Conservation (phyloP, 2,113 vertebrate species). For the Gymnobelideus leadbeateri region DNA sequence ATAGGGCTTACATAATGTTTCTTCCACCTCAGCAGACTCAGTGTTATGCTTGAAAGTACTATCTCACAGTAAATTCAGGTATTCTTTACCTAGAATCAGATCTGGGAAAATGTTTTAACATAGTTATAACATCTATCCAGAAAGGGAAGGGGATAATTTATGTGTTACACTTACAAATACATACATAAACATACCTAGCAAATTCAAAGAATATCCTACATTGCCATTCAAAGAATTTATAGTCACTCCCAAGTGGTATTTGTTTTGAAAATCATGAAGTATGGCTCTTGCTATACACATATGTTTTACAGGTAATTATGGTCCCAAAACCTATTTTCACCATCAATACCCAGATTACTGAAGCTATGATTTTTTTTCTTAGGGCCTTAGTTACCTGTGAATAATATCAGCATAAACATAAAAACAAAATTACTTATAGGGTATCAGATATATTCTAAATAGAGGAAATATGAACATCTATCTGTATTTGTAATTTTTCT, state of each 20-base stretch:
- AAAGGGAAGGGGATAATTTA: not conserved
- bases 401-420: not conserved
- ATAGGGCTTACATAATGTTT: slow-evolving; percentile 30
- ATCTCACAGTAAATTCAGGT: slow-evolving; percentile 17
- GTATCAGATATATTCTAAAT: not conserved
- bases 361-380: not conserved
- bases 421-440: not conserved
- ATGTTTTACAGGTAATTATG: not conserved
- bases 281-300: not conserved
- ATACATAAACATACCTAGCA: not conserved
- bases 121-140: slow-evolving; percentile 27
- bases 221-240: not conserved
- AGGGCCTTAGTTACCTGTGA: not conserved
- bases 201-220: too few relatives aligned
- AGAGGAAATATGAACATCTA: not conserved
- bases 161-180: not conserved
- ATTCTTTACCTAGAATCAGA: slow-evolving; percentile 54
- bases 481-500: not conserved
- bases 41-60: slow-evolving; percentile 21
- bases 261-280: not conserved
- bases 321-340: not conserved
- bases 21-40: slow-evolving; percentile 25
- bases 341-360: not conserved
- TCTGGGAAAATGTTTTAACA: slow-evolving; percentile 32
- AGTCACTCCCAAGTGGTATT: not conserved